phyloP scores from a whole-genome alignment of 1,140 invertebrate species.

The Tigriopus japonicus region DNA sequence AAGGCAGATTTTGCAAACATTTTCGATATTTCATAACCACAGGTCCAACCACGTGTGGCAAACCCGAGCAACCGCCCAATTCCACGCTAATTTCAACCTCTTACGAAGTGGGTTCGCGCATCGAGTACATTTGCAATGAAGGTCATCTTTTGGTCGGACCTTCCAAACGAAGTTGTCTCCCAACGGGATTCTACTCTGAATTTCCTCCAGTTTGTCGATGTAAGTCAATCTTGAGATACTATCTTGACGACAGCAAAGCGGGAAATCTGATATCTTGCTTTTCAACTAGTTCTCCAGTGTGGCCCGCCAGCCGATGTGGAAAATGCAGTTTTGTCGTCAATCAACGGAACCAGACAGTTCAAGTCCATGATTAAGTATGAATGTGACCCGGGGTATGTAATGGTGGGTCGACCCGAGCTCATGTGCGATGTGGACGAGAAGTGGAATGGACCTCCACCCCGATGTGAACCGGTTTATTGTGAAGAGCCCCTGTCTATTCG shows the following conservation, averaged over 20 bases:
- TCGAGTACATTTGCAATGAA: conserved; percentile 66
- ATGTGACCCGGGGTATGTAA: conserved; percentile 61
- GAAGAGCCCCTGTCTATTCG: conserved; percentile 45
- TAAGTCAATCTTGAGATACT: conserved; percentile 30
- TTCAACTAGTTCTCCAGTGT: conserved; percentile 54
- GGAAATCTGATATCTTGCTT: neutral
- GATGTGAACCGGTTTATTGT: conserved; percentile 44
- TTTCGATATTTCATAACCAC: conserved; percentile 1
- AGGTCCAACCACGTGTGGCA: conserved; percentile 72
- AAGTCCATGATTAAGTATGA: conserved; percentile 62
- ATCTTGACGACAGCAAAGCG: neutral
- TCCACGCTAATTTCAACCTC: conserved; percentile 51
- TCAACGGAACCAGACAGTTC: conserved; percentile 65
- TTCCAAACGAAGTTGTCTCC: conserved; percentile 54
- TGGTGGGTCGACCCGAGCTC: conserved; percentile 54
- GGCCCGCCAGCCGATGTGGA: conserved; percentile 65
- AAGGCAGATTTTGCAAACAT: neutral
- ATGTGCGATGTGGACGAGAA: conserved; percentile 77
- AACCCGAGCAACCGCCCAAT: conserved; percentile 77
- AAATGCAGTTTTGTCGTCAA: conserved; percentile 54
- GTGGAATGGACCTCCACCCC: conserved; percentile 79
- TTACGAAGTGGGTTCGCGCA: conserved; percentile 62
- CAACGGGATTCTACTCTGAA: conserved; percentile 81
- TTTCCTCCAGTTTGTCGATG: conserved; percentile 81
- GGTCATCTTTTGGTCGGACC: conserved; percentile 73